Evolutionary conservation across 2,888 invertebrate species (phyloP).

Genomic region (Ochropleura plecta): DNA sequence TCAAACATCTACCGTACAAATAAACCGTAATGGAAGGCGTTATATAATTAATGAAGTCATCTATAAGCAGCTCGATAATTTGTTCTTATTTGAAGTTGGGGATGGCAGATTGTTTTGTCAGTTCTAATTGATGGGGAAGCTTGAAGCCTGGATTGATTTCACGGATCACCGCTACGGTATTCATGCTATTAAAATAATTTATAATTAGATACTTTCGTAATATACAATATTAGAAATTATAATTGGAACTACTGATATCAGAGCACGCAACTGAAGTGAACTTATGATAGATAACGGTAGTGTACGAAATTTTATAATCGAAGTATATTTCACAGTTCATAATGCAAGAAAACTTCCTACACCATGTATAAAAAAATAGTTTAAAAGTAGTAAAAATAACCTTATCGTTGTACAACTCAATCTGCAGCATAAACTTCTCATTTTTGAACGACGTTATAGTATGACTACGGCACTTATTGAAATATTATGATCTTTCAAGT

Average conservation of each 20-base stretch:
- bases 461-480: slow-evolving; percentile 40
- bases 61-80: slow-evolving; percentile 68
- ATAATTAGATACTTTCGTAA: neutral
- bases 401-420: slow-evolving; percentile 10
- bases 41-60: slow-evolving; percentile 50
- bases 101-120: slow-evolving; percentile 67
- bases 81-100: slow-evolving; percentile 61
- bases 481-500: slow-evolving; percentile 49
- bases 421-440: neutral
- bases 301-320: neutral
- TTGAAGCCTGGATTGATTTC: slow-evolving; percentile 25
- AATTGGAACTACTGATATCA: neutral
- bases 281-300: neutral
- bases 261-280: neutral
- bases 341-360: neutral
- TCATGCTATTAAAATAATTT: slow-evolving; percentile 1
- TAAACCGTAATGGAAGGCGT: slow-evolving; percentile 18
- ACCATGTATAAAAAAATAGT: neutral
- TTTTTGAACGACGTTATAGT: slow-evolving; percentile 12
- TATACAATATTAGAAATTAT: neutral
- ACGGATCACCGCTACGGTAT: slow-evolving; percentile 14
- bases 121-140: slow-evolving; percentile 63
- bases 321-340: neutral
- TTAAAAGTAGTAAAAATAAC: slow-evolving; percentile 7
- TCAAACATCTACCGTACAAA: neutral